Conservation (phyloP, 2,888 invertebrate genomes). For the Trimorus sp. region DNA sequence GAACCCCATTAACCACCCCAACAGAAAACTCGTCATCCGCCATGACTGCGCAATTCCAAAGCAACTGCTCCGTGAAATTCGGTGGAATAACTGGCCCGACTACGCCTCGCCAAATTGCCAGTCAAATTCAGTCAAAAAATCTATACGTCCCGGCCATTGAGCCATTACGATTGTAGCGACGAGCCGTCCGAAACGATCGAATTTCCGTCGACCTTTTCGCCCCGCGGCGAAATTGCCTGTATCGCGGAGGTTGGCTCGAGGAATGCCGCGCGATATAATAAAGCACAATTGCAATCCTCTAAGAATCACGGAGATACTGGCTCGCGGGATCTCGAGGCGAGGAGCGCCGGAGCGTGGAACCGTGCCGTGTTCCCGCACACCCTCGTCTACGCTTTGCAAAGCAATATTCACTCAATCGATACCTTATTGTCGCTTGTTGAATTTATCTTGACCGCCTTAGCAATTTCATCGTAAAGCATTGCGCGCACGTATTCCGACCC, state of each 20-base stretch:
- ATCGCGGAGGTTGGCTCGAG: neutral
- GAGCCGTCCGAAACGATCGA: no score
- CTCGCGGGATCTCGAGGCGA: constrained; percentile 40
- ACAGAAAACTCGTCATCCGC: no score
- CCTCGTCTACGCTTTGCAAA: constrained; percentile 60
- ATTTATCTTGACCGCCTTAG: constrained; percentile 66
- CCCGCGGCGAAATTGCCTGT: no score
- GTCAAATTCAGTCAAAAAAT: no score
- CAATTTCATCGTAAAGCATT: constrained; percentile 60
- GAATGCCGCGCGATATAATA: constrained; percentile 42
- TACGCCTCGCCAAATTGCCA: no score
- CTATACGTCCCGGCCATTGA: no score
- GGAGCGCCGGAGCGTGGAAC: constrained; percentile 43
- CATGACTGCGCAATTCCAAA: no score
- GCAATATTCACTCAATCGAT: constrained; percentile 65
- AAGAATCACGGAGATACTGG: constrained; percentile 37
- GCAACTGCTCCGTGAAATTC: no score
- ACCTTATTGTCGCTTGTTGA: constrained; percentile 66
- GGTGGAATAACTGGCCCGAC: no score
- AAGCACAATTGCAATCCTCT: constrained; percentile 45
- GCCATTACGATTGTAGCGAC: no score
- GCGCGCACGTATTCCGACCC: constrained; percentile 17
- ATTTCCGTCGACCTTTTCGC: no score
- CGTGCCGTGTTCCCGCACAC: constrained; percentile 43
- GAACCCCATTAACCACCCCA: no score